These are phyloP conservation scores for Calephelis nemesis DNA, from an alignment of 1,140 invertebrate species.

Conservation along the genomic window DNA sequence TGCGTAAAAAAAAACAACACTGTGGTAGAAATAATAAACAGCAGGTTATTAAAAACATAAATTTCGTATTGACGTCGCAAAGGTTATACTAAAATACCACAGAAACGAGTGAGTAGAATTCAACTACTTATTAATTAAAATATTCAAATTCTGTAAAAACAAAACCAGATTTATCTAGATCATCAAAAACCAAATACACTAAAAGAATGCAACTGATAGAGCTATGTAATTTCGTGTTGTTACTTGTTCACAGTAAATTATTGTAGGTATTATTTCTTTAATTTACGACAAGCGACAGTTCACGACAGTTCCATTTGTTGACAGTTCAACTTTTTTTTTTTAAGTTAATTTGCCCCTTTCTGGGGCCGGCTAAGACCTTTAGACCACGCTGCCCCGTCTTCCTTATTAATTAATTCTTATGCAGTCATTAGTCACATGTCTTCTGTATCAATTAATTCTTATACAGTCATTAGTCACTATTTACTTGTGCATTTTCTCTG, in stretches of 20 bases:
- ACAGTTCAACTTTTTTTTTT: too few species aligned
- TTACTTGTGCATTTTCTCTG: too few species aligned
- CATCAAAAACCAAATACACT: constrained; percentile 43
- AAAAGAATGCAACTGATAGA: constrained; percentile 41
- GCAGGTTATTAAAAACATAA: constrained; percentile 23
- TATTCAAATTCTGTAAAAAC: constrained; percentile 21
- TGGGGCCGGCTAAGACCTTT: too few species aligned
- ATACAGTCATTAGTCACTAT: too few species aligned
- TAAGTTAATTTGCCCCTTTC: too few species aligned
- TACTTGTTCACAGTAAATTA: constrained; percentile 41
- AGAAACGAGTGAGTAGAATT: constrained; percentile 27
- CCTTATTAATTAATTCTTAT: too few species aligned
- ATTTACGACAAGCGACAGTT: constrained; percentile 2
- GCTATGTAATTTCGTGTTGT: constrained; percentile 6
- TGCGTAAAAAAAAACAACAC: constrained; percentile 29
- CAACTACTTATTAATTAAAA: constrained; percentile 21
- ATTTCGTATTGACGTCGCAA: constrained; percentile 39
- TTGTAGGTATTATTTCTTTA: constrained; percentile 9
- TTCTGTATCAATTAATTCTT: too few species aligned
- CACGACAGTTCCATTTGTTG: too few species aligned
- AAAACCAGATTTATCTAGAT: constrained; percentile 32
- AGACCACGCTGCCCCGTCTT: too few species aligned
- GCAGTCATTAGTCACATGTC: too few species aligned
- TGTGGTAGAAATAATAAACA: constrained; percentile 23
- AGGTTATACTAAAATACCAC: constrained; percentile 61